Percentiles rank a stretch among this genome's conserved stretches.
Evolutionary conservation across 2,888 invertebrate genomes (phyloP).

Genomic region (Myopa testacea): DNA sequence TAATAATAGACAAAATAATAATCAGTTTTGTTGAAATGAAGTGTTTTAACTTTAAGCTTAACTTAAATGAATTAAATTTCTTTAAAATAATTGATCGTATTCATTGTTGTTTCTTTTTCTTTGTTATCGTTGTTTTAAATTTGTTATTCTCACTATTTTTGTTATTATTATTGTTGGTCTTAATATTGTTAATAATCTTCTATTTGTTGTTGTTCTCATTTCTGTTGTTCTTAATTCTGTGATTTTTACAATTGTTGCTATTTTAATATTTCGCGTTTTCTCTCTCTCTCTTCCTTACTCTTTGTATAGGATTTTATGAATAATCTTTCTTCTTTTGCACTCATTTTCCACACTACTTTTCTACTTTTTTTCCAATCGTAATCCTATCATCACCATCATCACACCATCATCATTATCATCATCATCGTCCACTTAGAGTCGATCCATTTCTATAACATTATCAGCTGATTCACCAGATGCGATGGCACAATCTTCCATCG

Average conservation of each 20-base stretch:
- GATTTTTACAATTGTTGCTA: background rate
- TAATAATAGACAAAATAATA: too few species aligned
- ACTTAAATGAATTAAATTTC: background rate
- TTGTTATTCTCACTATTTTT: background rate
- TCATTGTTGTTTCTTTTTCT: background rate
- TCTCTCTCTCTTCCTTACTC: background rate
- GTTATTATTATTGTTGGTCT: background rate
- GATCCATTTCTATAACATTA: slow-evolving; percentile 57
- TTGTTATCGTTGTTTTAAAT: background rate
- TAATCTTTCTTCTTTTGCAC: background rate
- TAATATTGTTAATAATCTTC: background rate
- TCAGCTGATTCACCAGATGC: slow-evolving; percentile 33
- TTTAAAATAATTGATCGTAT: background rate
- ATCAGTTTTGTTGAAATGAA: too few species aligned
- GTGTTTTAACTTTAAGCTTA: background rate
- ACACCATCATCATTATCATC: background rate
- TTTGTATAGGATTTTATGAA: background rate
- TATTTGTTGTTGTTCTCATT: background rate
- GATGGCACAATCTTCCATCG: slow-evolving; percentile 40
- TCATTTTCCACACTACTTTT: background rate
- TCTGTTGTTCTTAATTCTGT: background rate
- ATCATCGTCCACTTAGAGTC: slow-evolving; percentile 44
- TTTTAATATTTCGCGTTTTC: background rate
- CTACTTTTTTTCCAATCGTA: background rate
- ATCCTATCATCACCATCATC: background rate